A percentile compares a stretch with the other conserved stretches of the same genome.
Conservation (phyloP, 2,113 vertebrate species). For the Coracopsis vasa region DNA sequence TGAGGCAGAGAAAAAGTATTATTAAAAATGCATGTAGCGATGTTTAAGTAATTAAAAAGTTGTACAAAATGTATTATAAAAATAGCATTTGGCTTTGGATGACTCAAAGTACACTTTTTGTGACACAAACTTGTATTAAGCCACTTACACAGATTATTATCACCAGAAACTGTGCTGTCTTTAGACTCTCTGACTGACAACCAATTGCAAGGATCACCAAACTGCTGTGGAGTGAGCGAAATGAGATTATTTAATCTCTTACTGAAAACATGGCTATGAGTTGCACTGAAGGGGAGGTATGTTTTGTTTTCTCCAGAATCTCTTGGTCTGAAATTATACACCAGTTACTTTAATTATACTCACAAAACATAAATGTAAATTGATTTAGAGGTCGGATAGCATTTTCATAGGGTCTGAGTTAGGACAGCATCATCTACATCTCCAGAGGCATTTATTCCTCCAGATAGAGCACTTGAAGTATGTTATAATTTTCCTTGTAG, state of each 20-base stretch:
- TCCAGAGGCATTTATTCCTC: background rate
- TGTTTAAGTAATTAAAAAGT: background rate
- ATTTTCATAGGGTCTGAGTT: background rate
- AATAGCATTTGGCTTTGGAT: background rate
- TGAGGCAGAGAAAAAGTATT: background rate
- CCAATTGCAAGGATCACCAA: constrained; percentile 28
- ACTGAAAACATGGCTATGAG: constrained; percentile 1
- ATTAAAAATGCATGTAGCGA: background rate
- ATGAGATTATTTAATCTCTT: background rate
- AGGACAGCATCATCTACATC: background rate
- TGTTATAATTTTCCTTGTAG: background rate
- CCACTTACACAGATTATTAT: background rate
- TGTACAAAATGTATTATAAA: background rate
- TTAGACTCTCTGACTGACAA: constrained; percentile 31
- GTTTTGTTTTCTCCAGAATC: background rate
- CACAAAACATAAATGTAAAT: background rate
- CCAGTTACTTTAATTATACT: background rate
- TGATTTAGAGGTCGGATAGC: background rate
- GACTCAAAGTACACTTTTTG: background rate
- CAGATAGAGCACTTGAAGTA: background rate
- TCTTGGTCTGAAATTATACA: background rate
- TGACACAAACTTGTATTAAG: background rate
- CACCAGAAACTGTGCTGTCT: background rate
- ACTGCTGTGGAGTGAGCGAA: background rate
- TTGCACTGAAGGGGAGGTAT: background rate